Conservation (phyloP, 2,113 vertebrate species). For the Spea multiplicata region DNA sequence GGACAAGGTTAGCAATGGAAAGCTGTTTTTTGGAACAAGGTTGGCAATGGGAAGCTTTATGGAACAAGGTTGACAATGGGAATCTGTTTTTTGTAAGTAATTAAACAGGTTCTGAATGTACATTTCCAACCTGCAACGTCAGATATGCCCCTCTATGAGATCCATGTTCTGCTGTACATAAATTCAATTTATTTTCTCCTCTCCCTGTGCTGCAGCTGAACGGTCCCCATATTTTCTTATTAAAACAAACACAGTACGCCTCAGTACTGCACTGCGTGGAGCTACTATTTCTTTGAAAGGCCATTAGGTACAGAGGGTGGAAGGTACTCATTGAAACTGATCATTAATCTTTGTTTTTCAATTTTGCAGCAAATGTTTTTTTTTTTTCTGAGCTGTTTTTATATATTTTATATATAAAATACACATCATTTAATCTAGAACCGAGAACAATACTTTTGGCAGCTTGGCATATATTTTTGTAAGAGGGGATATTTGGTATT, state of each 20-base stretch:
- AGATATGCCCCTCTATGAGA: background rate
- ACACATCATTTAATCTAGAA: no score
- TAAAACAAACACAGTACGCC: constrained; percentile 4
- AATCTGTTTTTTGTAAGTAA: background rate
- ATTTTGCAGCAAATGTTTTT: background rate
- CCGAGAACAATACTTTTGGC: no score
- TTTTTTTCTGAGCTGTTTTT: no score
- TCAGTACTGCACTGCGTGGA: constrained; percentile 1
- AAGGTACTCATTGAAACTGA: background rate
- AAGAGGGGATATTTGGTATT: no score
- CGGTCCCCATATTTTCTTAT: constrained; percentile 21
- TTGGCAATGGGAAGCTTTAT: no score
- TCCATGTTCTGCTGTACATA: constrained; percentile 10
- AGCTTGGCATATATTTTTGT: no score
- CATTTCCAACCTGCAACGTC: background rate
- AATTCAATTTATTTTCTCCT: constrained; percentile 23
- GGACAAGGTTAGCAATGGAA: no score
- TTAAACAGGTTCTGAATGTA: constrained; percentile 38
- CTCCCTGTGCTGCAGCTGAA: constrained; percentile 23
- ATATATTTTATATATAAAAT: no score
- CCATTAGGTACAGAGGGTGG: background rate
- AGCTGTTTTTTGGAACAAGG: no score
- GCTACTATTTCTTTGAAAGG: constrained; percentile 16
- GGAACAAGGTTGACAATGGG: no score
- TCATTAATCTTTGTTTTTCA: constrained; percentile 10